These are phyloP conservation scores for Molanna angustata DNA, from an alignment of 2,888 invertebrate genomes.

Conservation along the genomic window DNA sequence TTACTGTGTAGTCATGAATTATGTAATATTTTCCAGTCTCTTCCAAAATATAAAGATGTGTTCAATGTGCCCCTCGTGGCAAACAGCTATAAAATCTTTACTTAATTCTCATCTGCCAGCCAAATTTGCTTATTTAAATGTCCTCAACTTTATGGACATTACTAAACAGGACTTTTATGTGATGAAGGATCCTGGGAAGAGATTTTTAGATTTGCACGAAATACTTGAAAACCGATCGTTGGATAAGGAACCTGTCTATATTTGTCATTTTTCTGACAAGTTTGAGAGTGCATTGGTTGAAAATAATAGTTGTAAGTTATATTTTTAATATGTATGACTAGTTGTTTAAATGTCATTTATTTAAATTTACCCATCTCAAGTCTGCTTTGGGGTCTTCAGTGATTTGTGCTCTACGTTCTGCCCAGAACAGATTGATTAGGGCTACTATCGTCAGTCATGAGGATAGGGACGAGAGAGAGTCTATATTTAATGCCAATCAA, in stretches of 20 bases:
- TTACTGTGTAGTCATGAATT: no score
- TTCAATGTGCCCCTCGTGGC: slow-evolving; percentile 56
- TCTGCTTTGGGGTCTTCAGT: no score
- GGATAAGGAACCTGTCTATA: slow-evolving; percentile 11
- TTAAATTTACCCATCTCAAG: no score
- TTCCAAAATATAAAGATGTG: slow-evolving; percentile 38
- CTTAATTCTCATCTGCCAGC: slow-evolving; percentile 59
- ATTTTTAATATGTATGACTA: no score
- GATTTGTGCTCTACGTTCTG: no score
- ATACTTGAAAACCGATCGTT: slow-evolving; percentile 2
- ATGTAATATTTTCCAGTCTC: slow-evolving; percentile 21
- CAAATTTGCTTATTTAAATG: slow-evolving; percentile 62
- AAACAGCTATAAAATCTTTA: slow-evolving; percentile 58
- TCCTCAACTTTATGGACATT: slow-evolving; percentile 58
- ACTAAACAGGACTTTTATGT: slow-evolving; percentile 40
- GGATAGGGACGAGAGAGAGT: no score
- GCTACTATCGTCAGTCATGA: no score
- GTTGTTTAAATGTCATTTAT: no score
- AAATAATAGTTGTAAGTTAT: no score
- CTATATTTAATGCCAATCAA: no score
- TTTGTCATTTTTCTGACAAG: slow-evolving; percentile 13
- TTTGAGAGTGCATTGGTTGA: no score
- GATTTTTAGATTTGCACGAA: slow-evolving; percentile 13
- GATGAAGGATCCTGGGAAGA: slow-evolving; percentile 6
- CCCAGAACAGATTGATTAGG: no score